Evolutionary conservation across 2,113 vertebrate species (phyloP), one percentile per base, ranked within the genome.

Genomic region (Sapayoa aenigma): DNA sequence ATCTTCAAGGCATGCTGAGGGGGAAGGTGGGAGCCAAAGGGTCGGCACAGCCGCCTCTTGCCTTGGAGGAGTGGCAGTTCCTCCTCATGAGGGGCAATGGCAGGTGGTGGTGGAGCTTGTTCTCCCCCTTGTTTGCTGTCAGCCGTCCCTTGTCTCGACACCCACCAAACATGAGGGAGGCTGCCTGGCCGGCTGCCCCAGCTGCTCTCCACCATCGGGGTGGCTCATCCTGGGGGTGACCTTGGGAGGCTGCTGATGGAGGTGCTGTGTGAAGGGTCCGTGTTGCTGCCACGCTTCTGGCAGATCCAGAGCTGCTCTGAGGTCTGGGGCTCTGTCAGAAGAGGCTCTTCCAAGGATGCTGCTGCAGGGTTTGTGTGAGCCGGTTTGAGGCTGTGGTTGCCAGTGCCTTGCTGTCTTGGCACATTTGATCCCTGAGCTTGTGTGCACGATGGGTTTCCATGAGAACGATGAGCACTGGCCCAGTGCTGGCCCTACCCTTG

Each of bases 261-360:
- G 74, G 37, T 90, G 78, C 78, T 0, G 0, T 39, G 46, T 0
- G 4, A 17, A 14, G 44, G 69, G 31, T 30, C 72, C 0, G 1
- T 0, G 24, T 52, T 3, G 12, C 42, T 69, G 68, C 60, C 50
- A 16, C 0, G 1, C 37, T 55, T 63, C 27, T 62, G 62, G 56
- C 60, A 46, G 1, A 21, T n/a, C 17, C 56, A 22, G 35, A 66
- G 47, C 59, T 77, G 10, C n/a, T 3, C 37, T 35, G 2, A 3
- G 5, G 2, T 62, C 28, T 41, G 8, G 12, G 55, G 52, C 55
- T 62, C 37, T 49, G 76, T 28, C 18, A 1, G 12, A 74, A 69
- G 27, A 71, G 42, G 5, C 8, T 46, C 28, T 28, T 79, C 42
- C 27, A 5, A 33, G 27, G 86, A 17, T 42, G 59, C 75, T 42